Base-by-base conservation (phyloP, 2,113 vertebrate genomes). In the Anarhynchus alexandrinus region DNA sequence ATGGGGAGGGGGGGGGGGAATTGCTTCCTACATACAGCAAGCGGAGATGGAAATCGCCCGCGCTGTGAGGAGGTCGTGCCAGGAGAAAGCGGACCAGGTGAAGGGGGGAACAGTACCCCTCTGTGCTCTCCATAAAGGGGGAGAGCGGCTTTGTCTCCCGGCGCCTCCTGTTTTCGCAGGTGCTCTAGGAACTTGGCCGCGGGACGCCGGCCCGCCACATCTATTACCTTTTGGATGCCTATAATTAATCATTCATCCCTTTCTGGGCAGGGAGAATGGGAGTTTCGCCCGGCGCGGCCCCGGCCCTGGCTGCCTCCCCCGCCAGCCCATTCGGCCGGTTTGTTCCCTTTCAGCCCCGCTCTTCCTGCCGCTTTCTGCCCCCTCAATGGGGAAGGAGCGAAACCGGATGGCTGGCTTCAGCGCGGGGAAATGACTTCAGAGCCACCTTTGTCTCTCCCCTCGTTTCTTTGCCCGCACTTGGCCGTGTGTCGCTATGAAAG, bases 311-410 rank as follows among this genome's bases (percentile, higher is more conserved):
- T 94, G 90, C 96, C 97, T 97, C 96, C 95, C 95, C 96, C 98
- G 96, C 94, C 97, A 98, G 98, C 97, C 98, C 98, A 98, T 98
- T 98, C 98, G 98, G 98, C 98, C 91, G 89, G 95, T 97, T 98
- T 98, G 98, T 98, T 98, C 98, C 98, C 98, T 99, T 99, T 98
- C 98, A 99, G 98, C 88, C 95, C 80, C 11, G 87, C 97, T 98
- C 98, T 99, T 99, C 99, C 99, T 99, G 99, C 98, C 97, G 98
- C 98, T 98, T 99, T 98, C 98, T 98, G 98, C 98, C 97, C 94
- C 98, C 98, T 99, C 99, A 99, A 98, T 98, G 98, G 98, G 98
- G 97, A 97, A 98, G 96, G 98, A 97, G 98, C 66, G 96, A 98
- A 98, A 98, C 98, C 98, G 98, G 98, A 99, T 98, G 98, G 98